A percentile compares a stretch with the other conserved stretches of the same genome.
Evolutionary conservation across 2,888 invertebrate species (phyloP).

Genomic region (Cephus sareptanus): DNA sequence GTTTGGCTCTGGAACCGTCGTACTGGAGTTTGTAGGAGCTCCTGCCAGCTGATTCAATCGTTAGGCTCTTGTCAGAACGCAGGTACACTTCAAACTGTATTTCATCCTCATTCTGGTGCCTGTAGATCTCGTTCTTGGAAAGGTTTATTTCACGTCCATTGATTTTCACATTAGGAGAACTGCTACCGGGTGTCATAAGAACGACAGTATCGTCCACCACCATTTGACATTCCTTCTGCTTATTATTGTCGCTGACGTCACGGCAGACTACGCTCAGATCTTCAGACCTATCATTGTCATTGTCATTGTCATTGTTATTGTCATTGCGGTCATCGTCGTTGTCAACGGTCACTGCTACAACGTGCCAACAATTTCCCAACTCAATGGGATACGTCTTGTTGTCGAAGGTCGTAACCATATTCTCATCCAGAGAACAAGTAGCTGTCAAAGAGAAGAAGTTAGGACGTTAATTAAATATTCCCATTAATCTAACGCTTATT

Average conservation of each 20-base stretch:
- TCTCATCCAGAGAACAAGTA: conserved; percentile 73
- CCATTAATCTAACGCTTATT: background rate
- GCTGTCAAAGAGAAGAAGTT: conserved; percentile 63
- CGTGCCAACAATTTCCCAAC: conserved; percentile 72
- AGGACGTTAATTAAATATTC: background rate
- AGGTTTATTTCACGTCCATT: conserved; percentile 7
- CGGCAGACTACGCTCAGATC: conserved; percentile 64
- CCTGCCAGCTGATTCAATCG: background rate
- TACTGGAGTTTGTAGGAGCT: background rate
- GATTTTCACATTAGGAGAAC: background rate
- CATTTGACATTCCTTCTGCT: conserved; percentile 66
- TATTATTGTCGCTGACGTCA: conserved; percentile 54
- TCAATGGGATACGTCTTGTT: conserved; percentile 71
- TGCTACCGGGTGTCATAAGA: conserved; percentile 45
- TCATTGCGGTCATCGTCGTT: conserved; percentile 32
- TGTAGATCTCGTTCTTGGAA: conserved; percentile 10
- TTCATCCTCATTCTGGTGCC: conserved; percentile 2
- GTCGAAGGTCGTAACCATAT: conserved; percentile 74
- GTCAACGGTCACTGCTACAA: conserved; percentile 69
- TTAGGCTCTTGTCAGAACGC: background rate
- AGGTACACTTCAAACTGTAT: conserved; percentile 4
- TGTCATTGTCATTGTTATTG: conserved; percentile 26
- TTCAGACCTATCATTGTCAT: conserved; percentile 57
- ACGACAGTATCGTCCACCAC: conserved; percentile 65
- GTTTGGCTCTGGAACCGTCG: background rate